phyloP scores from a whole-genome alignment of 2,113 vertebrate genomes.

The Cariama cristata region DNA sequence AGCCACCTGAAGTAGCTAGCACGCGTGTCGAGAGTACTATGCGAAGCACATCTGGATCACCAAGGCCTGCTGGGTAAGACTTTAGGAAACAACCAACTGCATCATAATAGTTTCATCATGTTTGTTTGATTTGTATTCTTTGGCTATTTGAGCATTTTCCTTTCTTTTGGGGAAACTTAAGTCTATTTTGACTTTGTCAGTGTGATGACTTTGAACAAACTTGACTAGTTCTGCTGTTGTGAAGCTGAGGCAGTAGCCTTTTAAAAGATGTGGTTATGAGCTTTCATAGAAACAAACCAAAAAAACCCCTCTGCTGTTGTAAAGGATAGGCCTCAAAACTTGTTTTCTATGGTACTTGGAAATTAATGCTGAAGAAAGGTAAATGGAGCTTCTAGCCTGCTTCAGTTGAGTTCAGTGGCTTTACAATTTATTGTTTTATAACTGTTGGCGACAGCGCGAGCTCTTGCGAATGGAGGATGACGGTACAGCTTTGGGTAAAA shows the following conservation, averaged over 20 bases:
- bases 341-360: background rate
- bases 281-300: background rate
- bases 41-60: conserved; percentile 89
- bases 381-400: background rate
- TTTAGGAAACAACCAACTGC: background rate
- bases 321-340: background rate
- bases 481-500: background rate
- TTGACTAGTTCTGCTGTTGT: background rate
- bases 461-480: background rate
- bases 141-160: background rate
- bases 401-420: background rate
- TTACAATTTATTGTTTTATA: background rate
- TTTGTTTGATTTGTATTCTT: background rate
- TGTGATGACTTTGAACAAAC: background rate
- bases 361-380: background rate
- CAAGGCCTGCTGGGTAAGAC: conserved; percentile 91
- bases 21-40: conserved; percentile 86
- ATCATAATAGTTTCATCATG: fast-evolving
- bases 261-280: background rate
- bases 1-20: conserved; percentile 83
- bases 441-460: background rate
- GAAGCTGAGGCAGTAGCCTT: background rate
- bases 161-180: background rate
- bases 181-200: background rate
- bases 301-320: background rate